phyloP scores from a whole-genome alignment of 1,140 invertebrate species.

The Prorops nasuta region DNA sequence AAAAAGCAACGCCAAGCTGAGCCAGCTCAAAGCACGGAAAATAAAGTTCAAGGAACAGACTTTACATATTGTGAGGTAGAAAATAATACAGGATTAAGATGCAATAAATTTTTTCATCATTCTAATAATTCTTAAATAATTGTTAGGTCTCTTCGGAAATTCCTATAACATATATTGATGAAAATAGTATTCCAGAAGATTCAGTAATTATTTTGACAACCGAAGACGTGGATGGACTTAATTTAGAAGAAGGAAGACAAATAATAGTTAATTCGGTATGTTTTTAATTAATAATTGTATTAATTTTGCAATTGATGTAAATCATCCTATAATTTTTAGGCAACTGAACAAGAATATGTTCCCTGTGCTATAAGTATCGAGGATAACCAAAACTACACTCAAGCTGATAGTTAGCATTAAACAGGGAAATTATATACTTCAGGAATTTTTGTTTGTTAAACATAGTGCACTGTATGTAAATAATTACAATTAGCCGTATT shows the following conservation, averaged over 20 bases:
- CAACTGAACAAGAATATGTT: conserved; percentile 36
- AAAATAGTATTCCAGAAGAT: conserved; percentile 44
- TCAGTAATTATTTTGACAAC: conserved; percentile 52
- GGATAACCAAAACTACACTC: conserved; percentile 26
- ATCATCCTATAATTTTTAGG: conserved; percentile 29
- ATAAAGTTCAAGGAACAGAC: conserved; percentile 19
- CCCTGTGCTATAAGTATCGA: conserved; percentile 35
- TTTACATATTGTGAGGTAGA: conserved; percentile 41
- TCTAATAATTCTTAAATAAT: conserved; percentile 2
- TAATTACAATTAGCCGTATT: no score
- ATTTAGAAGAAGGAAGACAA: conserved; percentile 41
- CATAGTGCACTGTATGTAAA: no score
- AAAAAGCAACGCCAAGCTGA: conserved; percentile 15
- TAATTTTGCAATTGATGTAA: conserved; percentile 7
- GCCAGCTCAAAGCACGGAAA: conserved; percentile 6
- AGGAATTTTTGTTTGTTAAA: no score
- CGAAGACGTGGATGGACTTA: conserved; percentile 42
- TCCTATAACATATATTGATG: conserved; percentile 52
- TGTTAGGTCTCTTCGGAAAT: conserved; percentile 38
- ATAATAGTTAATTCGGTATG: conserved; percentile 46
- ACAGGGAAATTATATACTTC: no score
- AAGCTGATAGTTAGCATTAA: conserved; percentile 30
- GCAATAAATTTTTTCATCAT: neutral
- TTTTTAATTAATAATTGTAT: neutral
- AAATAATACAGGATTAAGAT: conserved; percentile 1